Conservation (phyloP, 2,113 vertebrate genomes). For the Peromyscus californicus region DNA sequence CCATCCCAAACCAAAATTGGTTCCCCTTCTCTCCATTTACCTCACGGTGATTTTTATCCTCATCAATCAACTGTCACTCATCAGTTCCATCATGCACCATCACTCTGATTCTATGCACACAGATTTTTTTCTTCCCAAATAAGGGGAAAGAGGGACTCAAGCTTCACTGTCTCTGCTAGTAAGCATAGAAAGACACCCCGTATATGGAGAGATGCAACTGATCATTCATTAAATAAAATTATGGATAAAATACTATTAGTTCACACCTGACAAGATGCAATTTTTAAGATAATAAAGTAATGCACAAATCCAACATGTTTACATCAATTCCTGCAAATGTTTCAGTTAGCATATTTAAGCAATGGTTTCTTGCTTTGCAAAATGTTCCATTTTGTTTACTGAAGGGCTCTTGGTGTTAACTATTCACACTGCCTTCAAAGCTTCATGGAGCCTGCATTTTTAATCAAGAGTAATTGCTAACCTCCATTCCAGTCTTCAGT, state of each 20-base stretch:
- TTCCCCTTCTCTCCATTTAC: background rate
- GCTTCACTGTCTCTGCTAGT: background rate
- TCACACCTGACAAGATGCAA: background rate
- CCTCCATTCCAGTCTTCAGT: background rate
- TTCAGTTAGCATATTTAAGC: background rate
- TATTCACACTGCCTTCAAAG: background rate
- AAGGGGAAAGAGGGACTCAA: background rate
- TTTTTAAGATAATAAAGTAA: background rate
- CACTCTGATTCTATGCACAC: background rate
- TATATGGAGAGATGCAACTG: background rate
- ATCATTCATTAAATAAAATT: background rate
- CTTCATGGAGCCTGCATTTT: background rate
- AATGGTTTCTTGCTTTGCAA: background rate
- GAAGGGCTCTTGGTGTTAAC: background rate
- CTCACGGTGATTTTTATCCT: background rate
- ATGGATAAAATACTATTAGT: background rate
- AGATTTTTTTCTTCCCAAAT: background rate
- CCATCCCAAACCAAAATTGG: background rate
- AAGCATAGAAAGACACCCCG: background rate
- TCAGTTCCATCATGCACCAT: background rate
- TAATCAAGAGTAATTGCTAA: background rate
- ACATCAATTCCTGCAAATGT: background rate
- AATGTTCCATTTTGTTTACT: conserved; percentile 44
- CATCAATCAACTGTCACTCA: background rate
- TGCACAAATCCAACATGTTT: background rate